Conservation (phyloP, 1,140 invertebrate species). For the Brachionus rotundiformis region DNA sequence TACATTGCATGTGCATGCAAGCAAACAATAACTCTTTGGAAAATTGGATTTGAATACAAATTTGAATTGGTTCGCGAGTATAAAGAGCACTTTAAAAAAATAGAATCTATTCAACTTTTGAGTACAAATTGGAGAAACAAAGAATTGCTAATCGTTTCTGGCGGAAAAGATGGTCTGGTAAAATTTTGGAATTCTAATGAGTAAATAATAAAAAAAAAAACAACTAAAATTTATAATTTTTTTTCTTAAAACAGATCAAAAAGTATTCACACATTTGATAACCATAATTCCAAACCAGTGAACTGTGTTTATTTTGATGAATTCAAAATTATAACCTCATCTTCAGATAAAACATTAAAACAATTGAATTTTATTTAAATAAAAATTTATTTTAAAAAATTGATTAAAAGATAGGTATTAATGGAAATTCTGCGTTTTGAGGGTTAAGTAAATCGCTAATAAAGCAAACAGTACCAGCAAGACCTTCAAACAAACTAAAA, state of each 20-base stretch:
- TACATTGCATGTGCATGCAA: slow-evolving; percentile 70
- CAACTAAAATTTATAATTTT: neutral
- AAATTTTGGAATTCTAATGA: slow-evolving; percentile 57
- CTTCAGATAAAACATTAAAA: slow-evolving; percentile 57
- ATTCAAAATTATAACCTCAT: slow-evolving; percentile 56
- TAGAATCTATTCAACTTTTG: slow-evolving; percentile 57
- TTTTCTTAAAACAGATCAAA: slow-evolving; percentile 54
- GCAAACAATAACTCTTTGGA: slow-evolving; percentile 56
- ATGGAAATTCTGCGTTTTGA: slow-evolving; percentile 77
- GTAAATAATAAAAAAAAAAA: neutral
- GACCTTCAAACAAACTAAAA: slow-evolving; percentile 80
- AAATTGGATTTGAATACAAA: slow-evolving; percentile 53
- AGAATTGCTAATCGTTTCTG: slow-evolving; percentile 56
- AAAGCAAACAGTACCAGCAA: slow-evolving; percentile 80
- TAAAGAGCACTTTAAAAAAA: slow-evolving; percentile 57
- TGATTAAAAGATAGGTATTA: slow-evolving; percentile 59
- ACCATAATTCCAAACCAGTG: slow-evolving; percentile 54
- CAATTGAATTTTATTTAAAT: slow-evolving; percentile 57
- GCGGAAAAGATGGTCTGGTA: slow-evolving; percentile 58
- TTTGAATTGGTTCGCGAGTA: slow-evolving; percentile 56
- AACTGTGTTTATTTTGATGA: slow-evolving; percentile 58
- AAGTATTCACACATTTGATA: slow-evolving; percentile 58
- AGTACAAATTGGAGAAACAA: slow-evolving; percentile 54
- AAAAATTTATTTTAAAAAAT: neutral
- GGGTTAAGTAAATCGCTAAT: slow-evolving; percentile 76